Conservation (phyloP, 1,140 invertebrate species). For the Himalopsyche phryganea region DNA sequence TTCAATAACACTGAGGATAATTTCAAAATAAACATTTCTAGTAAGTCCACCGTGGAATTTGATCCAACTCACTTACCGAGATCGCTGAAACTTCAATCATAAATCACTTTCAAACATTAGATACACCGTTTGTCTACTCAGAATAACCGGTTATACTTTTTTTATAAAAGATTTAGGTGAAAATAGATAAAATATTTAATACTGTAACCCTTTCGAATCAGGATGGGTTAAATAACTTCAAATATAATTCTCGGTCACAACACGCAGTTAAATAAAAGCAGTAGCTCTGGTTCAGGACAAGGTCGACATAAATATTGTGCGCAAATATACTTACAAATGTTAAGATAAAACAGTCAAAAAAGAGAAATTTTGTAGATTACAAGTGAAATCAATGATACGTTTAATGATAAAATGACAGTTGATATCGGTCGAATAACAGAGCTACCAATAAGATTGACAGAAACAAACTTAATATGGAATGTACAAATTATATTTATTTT, state of each 20-base stretch:
- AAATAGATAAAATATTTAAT: constrained; percentile 32
- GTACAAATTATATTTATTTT: constrained; percentile 63
- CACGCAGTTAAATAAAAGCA: not conserved
- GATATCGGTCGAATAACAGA: too few relatives aligned
- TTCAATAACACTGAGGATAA: constrained; percentile 55
- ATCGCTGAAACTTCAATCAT: constrained; percentile 54
- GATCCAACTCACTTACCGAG: constrained; percentile 29
- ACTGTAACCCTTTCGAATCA: constrained; percentile 28
- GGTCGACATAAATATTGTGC: constrained; percentile 36
- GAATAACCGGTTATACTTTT: constrained; percentile 28
- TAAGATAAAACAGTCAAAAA: not conserved
- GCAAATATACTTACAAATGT: constrained; percentile 38
- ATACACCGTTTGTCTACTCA: constrained; percentile 51
- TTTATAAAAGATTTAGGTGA: constrained; percentile 30
- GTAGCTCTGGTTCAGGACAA: constrained; percentile 9
- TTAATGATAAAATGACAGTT: constrained; percentile 36
- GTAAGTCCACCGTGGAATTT: constrained; percentile 29
- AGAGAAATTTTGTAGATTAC: not conserved
- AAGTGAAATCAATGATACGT: constrained; percentile 46
- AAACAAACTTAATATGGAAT: constrained; percentile 64
- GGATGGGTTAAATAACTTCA: constrained; percentile 23
- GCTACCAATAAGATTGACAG: constrained; percentile 29
- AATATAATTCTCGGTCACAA: constrained; percentile 23
- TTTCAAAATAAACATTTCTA: constrained; percentile 47
- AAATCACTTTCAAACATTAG: constrained; percentile 52